Evolutionary conservation across 2,888 invertebrate genomes (phyloP), one percentile per base, ranked within the genome.

Genomic region (Tuberolachnus salignus): DNA sequence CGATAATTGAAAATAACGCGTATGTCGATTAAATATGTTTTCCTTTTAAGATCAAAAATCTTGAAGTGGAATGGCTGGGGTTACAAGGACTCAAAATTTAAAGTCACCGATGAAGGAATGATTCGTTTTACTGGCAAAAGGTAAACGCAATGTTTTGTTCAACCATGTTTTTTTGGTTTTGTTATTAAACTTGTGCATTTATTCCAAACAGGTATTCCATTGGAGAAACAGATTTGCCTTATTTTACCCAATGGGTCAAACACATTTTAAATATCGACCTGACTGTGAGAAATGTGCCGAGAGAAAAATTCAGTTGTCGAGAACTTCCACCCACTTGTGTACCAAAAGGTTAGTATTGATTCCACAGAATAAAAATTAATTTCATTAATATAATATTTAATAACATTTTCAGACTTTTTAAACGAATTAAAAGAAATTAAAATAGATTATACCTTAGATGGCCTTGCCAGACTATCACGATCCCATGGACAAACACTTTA

Each of bases 41-140:
- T 73, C 8, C 19, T 34, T 16, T 19, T 34, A 6, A 78, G 75
- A 67, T 78, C 67, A 34, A 34, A 66, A 59, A 67, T 78, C 21
- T 49, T 78, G 6, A 98, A 97, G 88, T 98, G 98, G 98, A 97
- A 98, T 87, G 99, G 99, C 26, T 99, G 99, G 99, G 99, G 99
- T n/a, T 99, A 98, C 88, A 93, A 92, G 82, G 98, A 98, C 86
- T 95, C 97, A 0, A 90, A 90, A 86, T 98, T 99, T 86, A 86
- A 89, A 72, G 85, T 93, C 9, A 88, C 90, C 83, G 85, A 86
- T 81, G 88, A 89, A 81, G 88, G 89, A 81, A 86, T 89, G n/a
- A 89, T 94, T 67, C 88, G 89, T 82, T 97, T 99, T 85, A 92
- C 91, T 2, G 98, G 98, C 66, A 88, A 92, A 84, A 82, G 84